Evolutionary conservation across 2,113 vertebrate species (phyloP).

Genomic region (Platysteira castanea): DNA sequence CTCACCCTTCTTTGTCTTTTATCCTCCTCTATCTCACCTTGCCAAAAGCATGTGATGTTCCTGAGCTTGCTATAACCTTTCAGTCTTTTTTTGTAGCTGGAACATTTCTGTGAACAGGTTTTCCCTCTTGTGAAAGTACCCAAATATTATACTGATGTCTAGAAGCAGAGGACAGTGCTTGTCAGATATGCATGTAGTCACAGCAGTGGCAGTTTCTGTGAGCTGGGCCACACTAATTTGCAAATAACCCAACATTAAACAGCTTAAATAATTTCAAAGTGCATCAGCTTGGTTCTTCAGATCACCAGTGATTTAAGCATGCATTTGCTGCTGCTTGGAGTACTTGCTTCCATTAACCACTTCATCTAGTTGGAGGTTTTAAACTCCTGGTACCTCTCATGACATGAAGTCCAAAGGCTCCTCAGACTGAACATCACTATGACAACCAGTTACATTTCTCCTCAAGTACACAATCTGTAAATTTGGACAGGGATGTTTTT

Average conservation of each 20-base stretch:
- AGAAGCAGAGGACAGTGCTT: not conserved
- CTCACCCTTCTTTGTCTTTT: slow-evolving; percentile 1
- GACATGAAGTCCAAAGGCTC: not conserved
- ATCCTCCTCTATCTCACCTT: not conserved
- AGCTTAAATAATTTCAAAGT: not conserved
- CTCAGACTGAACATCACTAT: not conserved
- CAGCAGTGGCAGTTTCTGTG: not conserved
- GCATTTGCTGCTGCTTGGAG: not conserved
- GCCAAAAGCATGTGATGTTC: not conserved
- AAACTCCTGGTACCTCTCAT: not conserved
- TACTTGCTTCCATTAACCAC: not conserved
- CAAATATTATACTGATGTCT: not conserved
- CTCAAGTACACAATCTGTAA: not conserved
- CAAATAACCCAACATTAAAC: not conserved
- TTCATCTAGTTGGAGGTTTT: not conserved
- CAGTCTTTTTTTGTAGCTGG: not conserved
- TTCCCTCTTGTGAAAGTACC: not conserved
- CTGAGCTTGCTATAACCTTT: not conserved
- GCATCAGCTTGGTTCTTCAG: not conserved
- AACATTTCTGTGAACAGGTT: not conserved
- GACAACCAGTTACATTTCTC: not conserved
- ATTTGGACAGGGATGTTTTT: not conserved
- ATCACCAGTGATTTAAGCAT: not conserved
- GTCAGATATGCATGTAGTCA: not conserved
- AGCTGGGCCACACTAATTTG: not conserved